Evolutionary conservation across 2,888 invertebrate genomes (phyloP).

Genomic region (Trachelus stipa): DNA sequence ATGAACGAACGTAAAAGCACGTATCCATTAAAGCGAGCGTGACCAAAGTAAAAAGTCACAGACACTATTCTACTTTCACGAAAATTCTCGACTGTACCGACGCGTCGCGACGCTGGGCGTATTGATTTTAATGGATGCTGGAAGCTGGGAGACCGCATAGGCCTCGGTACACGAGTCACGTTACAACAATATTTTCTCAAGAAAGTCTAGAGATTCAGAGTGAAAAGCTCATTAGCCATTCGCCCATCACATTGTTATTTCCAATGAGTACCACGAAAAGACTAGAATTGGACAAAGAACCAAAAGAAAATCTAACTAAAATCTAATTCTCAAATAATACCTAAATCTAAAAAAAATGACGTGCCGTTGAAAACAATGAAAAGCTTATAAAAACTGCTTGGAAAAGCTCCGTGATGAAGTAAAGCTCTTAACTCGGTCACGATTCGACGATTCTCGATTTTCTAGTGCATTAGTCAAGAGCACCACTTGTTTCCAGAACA

Average conservation of each 20-base stretch:
- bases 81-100: not conserved
- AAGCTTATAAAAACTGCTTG: not conserved
- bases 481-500: not conserved
- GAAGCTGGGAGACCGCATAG: slow-evolving; percentile 24
- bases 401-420: not conserved
- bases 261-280: not conserved
- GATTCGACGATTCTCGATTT: not conserved
- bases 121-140: slow-evolving; percentile 56
- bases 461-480: not conserved
- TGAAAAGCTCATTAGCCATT: not conserved
- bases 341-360: not conserved
- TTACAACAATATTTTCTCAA: not conserved
- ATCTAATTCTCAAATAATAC: not conserved
- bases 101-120: slow-evolving; percentile 30
- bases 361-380: not conserved
- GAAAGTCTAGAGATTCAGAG: not conserved
- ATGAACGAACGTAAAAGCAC: not conserved
- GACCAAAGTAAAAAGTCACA: not conserved
- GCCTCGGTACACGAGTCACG: not conserved
- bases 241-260: not conserved
- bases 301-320: not conserved
- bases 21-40: not conserved
- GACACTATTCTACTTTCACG: not conserved
- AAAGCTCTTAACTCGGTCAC: not conserved
- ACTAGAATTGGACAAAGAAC: not conserved